Evolutionary conservation across 2,113 vertebrate genomes (phyloP).

Genomic region (Labrus mixtus): DNA sequence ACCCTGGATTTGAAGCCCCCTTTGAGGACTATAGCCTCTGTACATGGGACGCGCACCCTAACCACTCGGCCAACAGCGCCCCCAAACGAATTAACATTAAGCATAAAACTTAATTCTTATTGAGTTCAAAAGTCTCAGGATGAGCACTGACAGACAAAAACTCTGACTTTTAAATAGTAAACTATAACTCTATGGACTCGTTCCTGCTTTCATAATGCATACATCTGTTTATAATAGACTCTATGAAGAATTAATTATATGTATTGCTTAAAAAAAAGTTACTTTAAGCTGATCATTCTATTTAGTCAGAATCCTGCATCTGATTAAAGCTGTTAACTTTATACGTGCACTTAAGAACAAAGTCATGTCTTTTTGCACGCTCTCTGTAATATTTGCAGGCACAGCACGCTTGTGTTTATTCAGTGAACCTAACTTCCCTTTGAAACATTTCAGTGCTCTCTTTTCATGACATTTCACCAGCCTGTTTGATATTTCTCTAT

Average conservation of each 20-base stretch:
- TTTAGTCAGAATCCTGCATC: not conserved
- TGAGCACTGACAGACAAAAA: not conserved
- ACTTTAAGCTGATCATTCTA: too few species aligned
- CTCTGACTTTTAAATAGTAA: not conserved
- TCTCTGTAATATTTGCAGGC: conserved; percentile 4
- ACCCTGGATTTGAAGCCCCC: too few species aligned
- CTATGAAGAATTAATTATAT: not conserved
- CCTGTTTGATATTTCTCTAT: not conserved
- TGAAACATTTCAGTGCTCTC: not conserved
- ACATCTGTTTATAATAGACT: not conserved
- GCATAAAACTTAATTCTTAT: too few species aligned
- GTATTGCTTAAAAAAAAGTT: too few species aligned
- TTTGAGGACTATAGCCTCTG: too few species aligned
- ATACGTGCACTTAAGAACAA: too few species aligned
- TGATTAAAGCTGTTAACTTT: not conserved
- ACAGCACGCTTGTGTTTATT: not conserved
- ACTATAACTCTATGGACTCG: not conserved
- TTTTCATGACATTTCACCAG: not conserved
- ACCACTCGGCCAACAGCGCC: too few species aligned
- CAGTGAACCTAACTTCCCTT: not conserved
- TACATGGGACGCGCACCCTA: too few species aligned
- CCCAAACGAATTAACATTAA: too few species aligned
- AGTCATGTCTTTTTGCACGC: not conserved
- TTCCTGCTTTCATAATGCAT: not conserved
- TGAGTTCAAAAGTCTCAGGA: too few species aligned